A percentile compares a stretch with the other conserved stretches of the same genome.
Conservation (phyloP, 2,888 invertebrate genomes). For the Acrobeloides nanus region DNA sequence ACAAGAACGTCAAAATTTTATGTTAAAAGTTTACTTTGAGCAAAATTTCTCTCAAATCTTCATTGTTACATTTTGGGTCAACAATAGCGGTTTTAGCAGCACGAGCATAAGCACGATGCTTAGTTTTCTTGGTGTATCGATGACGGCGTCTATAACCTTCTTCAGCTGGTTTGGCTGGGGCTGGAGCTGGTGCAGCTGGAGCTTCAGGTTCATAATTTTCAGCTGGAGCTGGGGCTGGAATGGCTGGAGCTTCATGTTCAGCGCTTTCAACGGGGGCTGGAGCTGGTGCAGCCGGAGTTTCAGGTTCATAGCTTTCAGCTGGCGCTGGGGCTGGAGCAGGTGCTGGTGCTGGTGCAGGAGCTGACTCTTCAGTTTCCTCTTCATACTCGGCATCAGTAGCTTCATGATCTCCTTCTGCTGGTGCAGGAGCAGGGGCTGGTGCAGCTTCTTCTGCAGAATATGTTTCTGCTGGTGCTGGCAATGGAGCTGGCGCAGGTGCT, state of each 20-base stretch:
- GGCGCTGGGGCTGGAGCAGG: too few relatives aligned
- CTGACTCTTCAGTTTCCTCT: too few relatives aligned
- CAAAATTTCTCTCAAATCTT: constrained; percentile 18
- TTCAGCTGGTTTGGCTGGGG: constrained; percentile 1
- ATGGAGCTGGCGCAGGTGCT: constrained; percentile 13
- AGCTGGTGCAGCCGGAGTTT: too few relatives aligned
- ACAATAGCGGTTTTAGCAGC: constrained; percentile 27
- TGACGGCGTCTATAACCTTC: not conserved
- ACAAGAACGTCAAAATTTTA: too few relatives aligned
- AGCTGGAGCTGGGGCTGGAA: too few relatives aligned
- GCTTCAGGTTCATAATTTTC: not conserved
- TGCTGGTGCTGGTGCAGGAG: too few relatives aligned
- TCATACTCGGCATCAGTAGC: constrained; percentile 7
- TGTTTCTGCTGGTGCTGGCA: constrained; percentile 2
- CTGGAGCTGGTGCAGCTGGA: constrained; percentile 18
- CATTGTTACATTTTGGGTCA: constrained; percentile 28
- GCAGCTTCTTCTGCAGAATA: constrained; percentile 9
- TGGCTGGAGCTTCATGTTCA: too few relatives aligned
- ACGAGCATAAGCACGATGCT: constrained; percentile 25
- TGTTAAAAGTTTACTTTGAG: constrained; percentile 17
- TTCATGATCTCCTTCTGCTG: constrained; percentile 9
- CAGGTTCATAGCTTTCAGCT: too few relatives aligned
- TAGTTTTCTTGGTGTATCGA: constrained; percentile 7
- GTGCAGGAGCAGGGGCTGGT: constrained; percentile 14
- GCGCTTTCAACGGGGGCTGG: too few relatives aligned